Conservation (phyloP, 2,113 vertebrate genomes). For the Leucosticte australis region DNA sequence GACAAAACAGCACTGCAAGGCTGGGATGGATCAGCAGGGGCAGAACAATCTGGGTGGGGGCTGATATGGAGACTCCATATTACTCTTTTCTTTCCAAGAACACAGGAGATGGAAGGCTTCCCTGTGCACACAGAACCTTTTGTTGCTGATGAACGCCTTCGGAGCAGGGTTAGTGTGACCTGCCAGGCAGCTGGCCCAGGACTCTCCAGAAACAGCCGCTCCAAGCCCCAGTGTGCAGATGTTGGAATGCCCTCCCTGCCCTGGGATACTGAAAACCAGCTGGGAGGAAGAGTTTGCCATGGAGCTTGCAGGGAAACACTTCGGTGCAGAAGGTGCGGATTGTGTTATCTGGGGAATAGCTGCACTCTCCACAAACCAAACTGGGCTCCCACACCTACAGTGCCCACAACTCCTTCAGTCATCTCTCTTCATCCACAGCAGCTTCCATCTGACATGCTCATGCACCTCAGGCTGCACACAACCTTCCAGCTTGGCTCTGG, state of each 20-base stretch:
- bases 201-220: neutral
- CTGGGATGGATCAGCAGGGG: neutral
- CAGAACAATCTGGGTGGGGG: fast-evolving
- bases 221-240: neutral
- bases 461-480: neutral
- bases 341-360: neutral
- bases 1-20: neutral
- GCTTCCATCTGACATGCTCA: fast-evolving
- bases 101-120: neutral
- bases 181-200: neutral
- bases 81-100: neutral
- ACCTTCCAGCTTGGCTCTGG: neutral
- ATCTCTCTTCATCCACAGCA: neutral
- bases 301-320: neutral
- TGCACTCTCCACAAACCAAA: neutral
- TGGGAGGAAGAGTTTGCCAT: neutral
- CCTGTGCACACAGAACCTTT: neutral
- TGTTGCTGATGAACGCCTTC: neutral
- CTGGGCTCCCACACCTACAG: neutral
- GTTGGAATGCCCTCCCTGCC: neutral
- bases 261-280: neutral
- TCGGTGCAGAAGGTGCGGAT: neutral
- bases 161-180: neutral
- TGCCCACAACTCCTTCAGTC: neutral
- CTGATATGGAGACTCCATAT: neutral